phyloP scores from a whole-genome alignment of 1,140 invertebrate species.

The Maconellicoccus hirsutus region DNA sequence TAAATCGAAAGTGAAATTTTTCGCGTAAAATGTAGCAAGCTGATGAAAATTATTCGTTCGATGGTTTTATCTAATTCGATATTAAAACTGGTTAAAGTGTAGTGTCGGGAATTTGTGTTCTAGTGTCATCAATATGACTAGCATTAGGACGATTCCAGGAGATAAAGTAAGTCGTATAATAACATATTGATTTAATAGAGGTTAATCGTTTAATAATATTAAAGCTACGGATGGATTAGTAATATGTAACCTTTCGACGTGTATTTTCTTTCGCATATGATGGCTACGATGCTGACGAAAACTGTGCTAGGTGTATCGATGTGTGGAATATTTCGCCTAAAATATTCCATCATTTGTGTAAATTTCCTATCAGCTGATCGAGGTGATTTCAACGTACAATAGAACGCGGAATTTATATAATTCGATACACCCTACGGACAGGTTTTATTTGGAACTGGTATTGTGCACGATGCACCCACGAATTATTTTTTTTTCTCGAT shows the following conservation, averaged over 20 bases:
- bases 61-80: background rate
- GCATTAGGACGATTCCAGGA: constrained; percentile 7
- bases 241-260: background rate
- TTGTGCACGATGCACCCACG: background rate
- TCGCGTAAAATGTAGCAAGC: background rate
- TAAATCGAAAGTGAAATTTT: constrained; percentile 12
- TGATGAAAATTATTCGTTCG: background rate
- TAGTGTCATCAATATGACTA: constrained; percentile 13
- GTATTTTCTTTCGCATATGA: background rate
- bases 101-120: background rate
- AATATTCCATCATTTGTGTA: no score
- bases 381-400: background rate
- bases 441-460: background rate
- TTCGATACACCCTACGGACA: background rate
- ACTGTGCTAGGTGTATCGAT: background rate
- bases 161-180: constrained; percentile 14
- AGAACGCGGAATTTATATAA: background rate
- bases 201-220: background rate
- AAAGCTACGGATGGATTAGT: background rate
- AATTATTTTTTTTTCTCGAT: background rate
- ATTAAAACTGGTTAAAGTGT: background rate
- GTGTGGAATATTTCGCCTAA: no score
- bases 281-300: background rate
- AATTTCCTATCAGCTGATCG: no score
- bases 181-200: background rate